These are phyloP conservation scores for Hemibagrus wyckioides DNA, from an alignment of 2,113 vertebrate genomes.

Conservation along the genomic window DNA sequence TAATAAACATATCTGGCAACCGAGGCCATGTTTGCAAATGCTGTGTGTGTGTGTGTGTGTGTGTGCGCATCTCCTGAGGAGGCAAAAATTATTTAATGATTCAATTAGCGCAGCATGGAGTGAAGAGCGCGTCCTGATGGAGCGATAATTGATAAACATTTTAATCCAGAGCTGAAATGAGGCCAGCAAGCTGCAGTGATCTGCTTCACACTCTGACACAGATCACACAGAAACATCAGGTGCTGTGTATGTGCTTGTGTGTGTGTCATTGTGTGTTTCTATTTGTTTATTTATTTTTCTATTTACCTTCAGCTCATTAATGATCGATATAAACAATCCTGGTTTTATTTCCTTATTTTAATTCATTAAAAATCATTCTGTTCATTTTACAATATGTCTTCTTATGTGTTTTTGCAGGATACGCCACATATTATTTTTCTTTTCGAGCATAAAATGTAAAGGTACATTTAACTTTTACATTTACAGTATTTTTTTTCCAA, in stretches of 20 bases:
- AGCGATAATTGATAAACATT: constrained; percentile 81
- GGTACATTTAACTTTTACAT: background rate
- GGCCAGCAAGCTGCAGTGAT: constrained; percentile 40
- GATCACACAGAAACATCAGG: constrained; percentile 40
- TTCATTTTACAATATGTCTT: background rate
- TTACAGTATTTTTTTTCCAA: too few species aligned
- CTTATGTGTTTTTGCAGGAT: background rate
- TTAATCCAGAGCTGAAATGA: constrained; percentile 64
- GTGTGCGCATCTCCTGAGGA: constrained; percentile 85
- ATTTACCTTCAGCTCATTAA: background rate
- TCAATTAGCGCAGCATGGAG: constrained; percentile 94
- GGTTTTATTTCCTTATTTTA: background rate
- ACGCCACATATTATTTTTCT: background rate
- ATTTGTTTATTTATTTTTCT: background rate
- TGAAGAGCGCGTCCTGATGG: constrained; percentile 88
- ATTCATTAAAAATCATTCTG: background rate
- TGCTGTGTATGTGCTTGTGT: constrained; percentile 62
- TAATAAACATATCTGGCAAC: constrained; percentile 99
- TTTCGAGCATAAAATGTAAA: background rate
- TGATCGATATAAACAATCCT: background rate
- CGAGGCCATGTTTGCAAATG: constrained; percentile 70
- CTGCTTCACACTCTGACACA: constrained; percentile 33
- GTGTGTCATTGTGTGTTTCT: background rate
- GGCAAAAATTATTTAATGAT: constrained; percentile 96
- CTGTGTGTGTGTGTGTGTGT: constrained; percentile 87